These are phyloP conservation scores for Heteromormyrus szaboi DNA, from an alignment of 2,797 vertebrate genomes.

Conservation along the genomic window DNA sequence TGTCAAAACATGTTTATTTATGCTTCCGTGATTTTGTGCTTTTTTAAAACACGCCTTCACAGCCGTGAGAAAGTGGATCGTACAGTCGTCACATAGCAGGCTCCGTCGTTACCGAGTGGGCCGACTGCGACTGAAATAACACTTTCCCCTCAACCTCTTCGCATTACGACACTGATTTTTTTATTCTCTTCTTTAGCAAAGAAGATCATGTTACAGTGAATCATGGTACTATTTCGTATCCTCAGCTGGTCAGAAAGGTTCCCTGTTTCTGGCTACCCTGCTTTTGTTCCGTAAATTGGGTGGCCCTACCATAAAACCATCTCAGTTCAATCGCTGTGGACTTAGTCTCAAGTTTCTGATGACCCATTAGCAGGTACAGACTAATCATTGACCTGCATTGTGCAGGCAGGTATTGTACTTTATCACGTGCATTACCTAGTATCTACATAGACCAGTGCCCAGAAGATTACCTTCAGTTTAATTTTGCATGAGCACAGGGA, in stretches of 20 bases:
- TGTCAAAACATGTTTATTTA: slow-evolving; percentile 6
- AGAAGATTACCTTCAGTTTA: neutral
- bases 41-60: neutral
- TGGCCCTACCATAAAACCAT: neutral
- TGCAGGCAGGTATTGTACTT: slow-evolving; percentile 14
- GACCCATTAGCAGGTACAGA: slow-evolving; percentile 15
- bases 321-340: slow-evolving; percentile 14
- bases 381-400: slow-evolving; percentile 13
- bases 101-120: neutral
- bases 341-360: slow-evolving; percentile 22
- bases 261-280: neutral
- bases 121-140: neutral
- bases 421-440: slow-evolving; percentile 31
- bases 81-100: neutral
- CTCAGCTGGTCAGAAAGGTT: slow-evolving; percentile 1
- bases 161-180: neutral
- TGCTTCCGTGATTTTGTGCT: neutral
- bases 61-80: neutral
- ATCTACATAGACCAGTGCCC: slow-evolving; percentile 18
- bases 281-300: neutral
- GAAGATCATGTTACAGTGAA: neutral
- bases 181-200: neutral
- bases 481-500: neutral
- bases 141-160: neutral
- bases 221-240: slow-evolving; percentile 1